Conservation (phyloP, 2,113 vertebrate genomes). For the Elachura formosa region DNA sequence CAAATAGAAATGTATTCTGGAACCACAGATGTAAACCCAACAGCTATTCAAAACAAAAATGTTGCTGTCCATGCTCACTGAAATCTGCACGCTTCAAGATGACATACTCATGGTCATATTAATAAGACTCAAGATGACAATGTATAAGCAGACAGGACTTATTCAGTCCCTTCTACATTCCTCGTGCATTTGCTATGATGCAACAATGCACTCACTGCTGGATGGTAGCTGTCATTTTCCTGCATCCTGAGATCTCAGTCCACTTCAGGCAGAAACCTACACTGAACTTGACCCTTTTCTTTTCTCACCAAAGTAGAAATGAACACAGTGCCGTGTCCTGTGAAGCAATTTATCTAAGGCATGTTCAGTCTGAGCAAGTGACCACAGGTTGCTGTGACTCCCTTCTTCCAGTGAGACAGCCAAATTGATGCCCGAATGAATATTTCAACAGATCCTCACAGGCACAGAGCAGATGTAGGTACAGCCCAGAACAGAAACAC, state of each 20-base stretch:
- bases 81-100: not conserved
- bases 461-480: not conserved
- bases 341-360: not conserved
- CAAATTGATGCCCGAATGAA: not conserved
- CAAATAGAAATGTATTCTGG: not conserved
- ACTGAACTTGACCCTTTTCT: not conserved
- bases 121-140: not conserved
- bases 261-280: not conserved
- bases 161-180: not conserved
- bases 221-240: not conserved
- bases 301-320: not conserved
- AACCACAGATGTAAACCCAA: accelerated
- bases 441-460: accelerated
- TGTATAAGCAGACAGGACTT: not conserved
- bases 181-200: not conserved
- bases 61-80: not conserved
- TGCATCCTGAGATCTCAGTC: not conserved
- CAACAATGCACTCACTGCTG: not conserved
- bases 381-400: not conserved
- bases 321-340: not conserved
- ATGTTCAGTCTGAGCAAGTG: not conserved
- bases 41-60: not conserved
- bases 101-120: not conserved
- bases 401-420: not conserved
- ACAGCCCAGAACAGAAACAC: not conserved